Evolutionary conservation across 2,797 vertebrate genomes (phyloP).

Genomic region (Hyperoplus immaculatus): DNA sequence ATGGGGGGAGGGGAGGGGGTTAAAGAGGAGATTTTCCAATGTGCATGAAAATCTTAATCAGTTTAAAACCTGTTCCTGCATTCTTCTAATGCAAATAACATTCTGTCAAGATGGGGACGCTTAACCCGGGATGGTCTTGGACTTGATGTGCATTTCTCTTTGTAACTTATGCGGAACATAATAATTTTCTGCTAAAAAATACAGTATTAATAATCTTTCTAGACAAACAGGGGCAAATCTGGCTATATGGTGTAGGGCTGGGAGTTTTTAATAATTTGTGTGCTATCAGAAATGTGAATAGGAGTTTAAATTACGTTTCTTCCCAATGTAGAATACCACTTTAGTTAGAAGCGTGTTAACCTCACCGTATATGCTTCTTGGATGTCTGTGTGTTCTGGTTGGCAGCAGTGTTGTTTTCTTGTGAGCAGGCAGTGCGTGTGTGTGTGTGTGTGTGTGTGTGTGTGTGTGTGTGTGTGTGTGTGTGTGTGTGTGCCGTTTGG

Average conservation of each 20-base stretch:
- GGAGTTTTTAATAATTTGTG: background rate
- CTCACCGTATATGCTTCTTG: background rate
- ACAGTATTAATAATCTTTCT: background rate
- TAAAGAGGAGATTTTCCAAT: too few species aligned
- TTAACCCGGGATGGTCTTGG: background rate
- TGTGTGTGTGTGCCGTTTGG: conserved; percentile 52
- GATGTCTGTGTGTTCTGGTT: conserved; percentile 38
- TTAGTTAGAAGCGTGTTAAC: background rate
- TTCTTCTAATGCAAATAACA: background rate
- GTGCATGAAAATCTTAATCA: background rate
- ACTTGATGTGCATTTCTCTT: background rate
- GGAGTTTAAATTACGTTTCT: background rate
- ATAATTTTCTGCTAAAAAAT: background rate
- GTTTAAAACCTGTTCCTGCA: background rate
- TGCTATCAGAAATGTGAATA: background rate
- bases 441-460: conserved; percentile 44
- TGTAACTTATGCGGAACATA: background rate
- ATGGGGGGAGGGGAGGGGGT: too few species aligned
- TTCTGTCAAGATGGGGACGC: background rate
- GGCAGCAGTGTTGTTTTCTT: conserved; percentile 37
- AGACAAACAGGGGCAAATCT: background rate
- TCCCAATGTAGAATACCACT: background rate
- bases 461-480: too few species aligned
- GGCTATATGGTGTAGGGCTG: background rate
- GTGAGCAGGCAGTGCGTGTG: conserved; percentile 33